Evolutionary conservation across 2,888 invertebrate genomes (phyloP), one percentile per base, ranked within the genome.

Genomic region (Neria commutata): DNA sequence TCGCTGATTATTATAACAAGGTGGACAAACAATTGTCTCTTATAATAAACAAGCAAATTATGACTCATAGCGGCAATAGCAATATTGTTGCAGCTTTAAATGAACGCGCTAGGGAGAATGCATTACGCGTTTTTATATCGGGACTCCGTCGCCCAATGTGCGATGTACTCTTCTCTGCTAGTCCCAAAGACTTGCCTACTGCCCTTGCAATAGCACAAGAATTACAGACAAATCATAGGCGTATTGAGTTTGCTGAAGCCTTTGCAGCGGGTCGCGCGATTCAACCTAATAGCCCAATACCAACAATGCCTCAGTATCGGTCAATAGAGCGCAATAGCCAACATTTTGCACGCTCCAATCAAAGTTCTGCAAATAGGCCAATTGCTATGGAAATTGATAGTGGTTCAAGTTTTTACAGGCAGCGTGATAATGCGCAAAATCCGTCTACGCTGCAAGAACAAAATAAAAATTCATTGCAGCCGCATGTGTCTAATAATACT

Each of bases 51-150:
- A 29, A 29, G 11, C 29, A 8, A 29, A 29, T 29, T 29, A 29
- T 29, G 29, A 29, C 29, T 11, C 11, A 37, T 37, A n/a, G 37
- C 4, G 37, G n/a, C 14, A 37, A 37, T 14, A 37, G 37, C 10
- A n/a, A 37, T 11, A n/a, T 37, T n/a, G 16, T 37, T n/a, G 16
- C 37, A 4, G 16, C 37, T 14, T n/a, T 37, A 11, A 37, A 37
- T 37, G 37, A 37, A 37, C 37, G 37, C n/a, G 37, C 37, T 37
- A 37, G 37, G n/a, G 37, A n/a, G n/a, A n/a, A n/a, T n/a, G n/a
- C n/a, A n/a, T n/a, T n/a, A n/a, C n/a, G n/a, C n/a, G n/a, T n/a
- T n/a, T n/a, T n/a, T n/a, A n/a, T n/a, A n/a, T n/a, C n/a, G n/a
- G n/a, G n/a, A n/a, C n/a, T n/a, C n/a, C n/a, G n/a, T n/a, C n/a